Evolutionary conservation across 2,888 invertebrate genomes (phyloP), one percentile per base, ranked within the genome.

Genomic region (Monoplex corrugatus): DNA sequence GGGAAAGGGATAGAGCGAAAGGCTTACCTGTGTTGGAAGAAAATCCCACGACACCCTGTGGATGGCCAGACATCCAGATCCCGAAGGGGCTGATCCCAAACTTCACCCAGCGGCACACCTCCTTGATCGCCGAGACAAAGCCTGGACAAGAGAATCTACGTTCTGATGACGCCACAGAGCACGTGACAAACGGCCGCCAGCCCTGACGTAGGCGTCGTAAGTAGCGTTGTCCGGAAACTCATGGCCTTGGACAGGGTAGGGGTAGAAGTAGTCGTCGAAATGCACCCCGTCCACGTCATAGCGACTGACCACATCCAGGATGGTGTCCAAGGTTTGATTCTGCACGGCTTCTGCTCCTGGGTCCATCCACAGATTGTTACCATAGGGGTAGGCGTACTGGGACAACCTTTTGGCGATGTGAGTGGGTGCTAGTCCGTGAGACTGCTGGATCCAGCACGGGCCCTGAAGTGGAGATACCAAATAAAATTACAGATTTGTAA

Each of bases 191-290:
- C 35, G 90, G 0, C 95, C 95, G 13, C 95, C 95, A 19, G 43
- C 75, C 8, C 87, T 40, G 85, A 43, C 90, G 91, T 95, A 95
- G 1, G 88, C 90, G 32, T 91, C 87, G 91, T 95, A 95, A 0
- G 95, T 95, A 0, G n/a, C 45, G 45, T 13, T 40, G 86, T 95
- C 95, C 0, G 95, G 95, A 91, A 95, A 95, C 40, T 90, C 91
- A 23, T 89, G 88, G 5, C 92, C 93, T 8, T 92, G 90, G n/a
- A 92, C 93, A 0, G 95, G 95, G 89, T 95, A 95, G 0, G 95
- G 95, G 90, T 95, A 95, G 90, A 95, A 95, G 90, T 95, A 95
- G 90, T 95, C 95, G 87, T 95, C 95, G 90, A 95, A 94, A 87
- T 95, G 95, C 6, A 95, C 89, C 3, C 94, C 95, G 89, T 95